These are phyloP conservation scores for Ochotona curzoniae DNA, from an alignment of 2,113 vertebrate species.

Conservation along the genomic window DNA sequence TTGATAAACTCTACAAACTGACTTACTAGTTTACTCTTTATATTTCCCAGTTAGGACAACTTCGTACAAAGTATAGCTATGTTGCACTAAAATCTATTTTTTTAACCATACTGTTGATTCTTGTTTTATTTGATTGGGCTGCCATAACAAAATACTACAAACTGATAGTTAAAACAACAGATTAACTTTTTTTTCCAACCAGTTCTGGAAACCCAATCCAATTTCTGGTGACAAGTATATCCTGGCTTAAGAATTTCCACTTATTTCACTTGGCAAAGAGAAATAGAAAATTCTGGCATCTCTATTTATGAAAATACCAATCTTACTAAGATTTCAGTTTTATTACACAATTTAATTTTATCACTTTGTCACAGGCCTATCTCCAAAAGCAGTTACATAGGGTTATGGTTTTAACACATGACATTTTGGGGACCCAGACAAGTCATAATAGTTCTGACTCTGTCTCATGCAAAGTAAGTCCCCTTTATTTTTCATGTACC, in stretches of 20 bases:
- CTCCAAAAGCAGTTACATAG: not conserved
- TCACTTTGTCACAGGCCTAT: not conserved
- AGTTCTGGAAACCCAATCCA: not conserved
- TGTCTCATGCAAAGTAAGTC: not conserved
- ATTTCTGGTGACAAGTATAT: not conserved
- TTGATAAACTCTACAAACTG: not conserved
- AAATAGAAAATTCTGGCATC: rapidly evolving
- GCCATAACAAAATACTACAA: not conserved
- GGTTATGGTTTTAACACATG: not conserved
- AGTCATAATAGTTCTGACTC: not conserved
- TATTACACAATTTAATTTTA: not conserved
- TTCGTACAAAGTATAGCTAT: not conserved
- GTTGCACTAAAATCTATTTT: not conserved
- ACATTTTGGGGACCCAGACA: not conserved
- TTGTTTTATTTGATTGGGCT: not conserved
- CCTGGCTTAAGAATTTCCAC: not conserved
- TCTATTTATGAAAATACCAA: not conserved
- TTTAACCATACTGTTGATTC: not conserved
- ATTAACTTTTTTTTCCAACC: not conserved
- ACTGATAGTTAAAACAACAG: not conserved
- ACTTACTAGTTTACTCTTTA: not conserved
- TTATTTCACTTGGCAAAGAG: not conserved
- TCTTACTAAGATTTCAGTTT: rapidly evolving
- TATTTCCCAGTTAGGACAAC: not conserved
- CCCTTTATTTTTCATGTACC: not conserved